Evolutionary conservation across 1,140 invertebrate genomes (phyloP).

Genomic region (Mylabris phalerata): DNA sequence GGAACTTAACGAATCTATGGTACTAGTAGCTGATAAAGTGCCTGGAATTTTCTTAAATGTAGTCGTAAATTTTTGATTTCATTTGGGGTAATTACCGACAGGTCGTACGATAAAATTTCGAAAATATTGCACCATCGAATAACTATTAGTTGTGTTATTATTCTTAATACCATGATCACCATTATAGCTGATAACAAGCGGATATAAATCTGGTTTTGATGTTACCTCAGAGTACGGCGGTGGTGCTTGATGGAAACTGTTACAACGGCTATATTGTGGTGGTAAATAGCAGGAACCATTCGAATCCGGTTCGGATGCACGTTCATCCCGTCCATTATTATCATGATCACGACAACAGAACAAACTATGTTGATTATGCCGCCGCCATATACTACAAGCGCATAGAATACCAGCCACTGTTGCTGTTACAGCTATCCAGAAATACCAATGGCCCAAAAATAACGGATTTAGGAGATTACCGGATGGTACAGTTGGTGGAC

Average conservation of each 20-base stretch:
- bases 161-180: conserved; percentile 49
- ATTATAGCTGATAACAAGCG: conserved; percentile 71
- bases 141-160: conserved; percentile 63
- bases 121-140: conserved; percentile 76
- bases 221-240: conserved; percentile 78
- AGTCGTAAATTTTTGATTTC: neutral
- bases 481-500: conserved; percentile 43
- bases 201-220: conserved; percentile 76
- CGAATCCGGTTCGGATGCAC: conserved; percentile 61
- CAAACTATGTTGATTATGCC: conserved; percentile 45
- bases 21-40: conserved; percentile 72
- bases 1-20: conserved; percentile 72
- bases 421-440: conserved; percentile 54
- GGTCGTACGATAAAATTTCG: conserved; percentile 64
- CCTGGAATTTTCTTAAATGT: conserved; percentile 41
- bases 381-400: conserved; percentile 58
- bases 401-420: conserved; percentile 54
- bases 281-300: conserved; percentile 68
- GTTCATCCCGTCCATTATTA: conserved; percentile 36
- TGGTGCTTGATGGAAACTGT: conserved; percentile 67
- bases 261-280: conserved; percentile 69
- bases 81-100: conserved; percentile 43
- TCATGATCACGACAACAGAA: conserved; percentile 40
- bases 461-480: conserved; percentile 45
- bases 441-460: conserved; percentile 46